A percentile compares a stretch with the other conserved stretches of the same genome.
These are phyloP conservation scores for Lathamus discolor DNA, from an alignment of 2,113 vertebrate genomes.

Conservation along the genomic window DNA sequence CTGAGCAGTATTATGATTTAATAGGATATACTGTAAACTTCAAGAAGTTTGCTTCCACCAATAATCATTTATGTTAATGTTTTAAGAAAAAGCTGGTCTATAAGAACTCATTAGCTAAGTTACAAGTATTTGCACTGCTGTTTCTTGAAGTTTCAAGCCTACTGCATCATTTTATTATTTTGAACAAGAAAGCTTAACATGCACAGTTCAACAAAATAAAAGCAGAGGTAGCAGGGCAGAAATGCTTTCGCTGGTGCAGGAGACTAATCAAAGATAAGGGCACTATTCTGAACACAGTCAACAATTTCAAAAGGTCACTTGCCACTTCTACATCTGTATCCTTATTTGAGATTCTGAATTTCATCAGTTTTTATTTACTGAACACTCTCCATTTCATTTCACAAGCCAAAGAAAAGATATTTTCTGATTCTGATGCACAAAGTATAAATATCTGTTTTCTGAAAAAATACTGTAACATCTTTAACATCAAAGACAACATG, in stretches of 20 bases:
- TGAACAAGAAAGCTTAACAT: constrained; percentile 18
- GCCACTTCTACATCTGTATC: neutral
- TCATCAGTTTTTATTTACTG: neutral
- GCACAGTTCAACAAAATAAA: neutral
- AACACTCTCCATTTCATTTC: neutral
- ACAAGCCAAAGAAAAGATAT: neutral
- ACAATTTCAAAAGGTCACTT: neutral
- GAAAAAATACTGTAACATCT: neutral
- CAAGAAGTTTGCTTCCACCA: neutral
- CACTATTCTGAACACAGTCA: neutral
- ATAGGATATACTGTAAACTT: neutral
- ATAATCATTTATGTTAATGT: neutral
- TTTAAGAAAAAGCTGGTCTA: neutral
- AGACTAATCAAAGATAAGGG: neutral
- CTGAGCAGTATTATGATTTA: neutral
- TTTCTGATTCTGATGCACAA: neutral
- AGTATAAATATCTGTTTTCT: neutral
- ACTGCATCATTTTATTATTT: neutral
- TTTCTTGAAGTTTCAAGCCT: neutral
- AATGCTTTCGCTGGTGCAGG: constrained; percentile 13
- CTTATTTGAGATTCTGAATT: neutral
- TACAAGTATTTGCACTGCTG: neutral
- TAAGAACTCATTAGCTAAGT: neutral
- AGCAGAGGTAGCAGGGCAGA: constrained; percentile 34
- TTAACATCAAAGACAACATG: neutral